These are phyloP conservation scores for Dryobotodes eremita DNA, from an alignment of 2,888 invertebrate genomes.

Conservation along the genomic window DNA sequence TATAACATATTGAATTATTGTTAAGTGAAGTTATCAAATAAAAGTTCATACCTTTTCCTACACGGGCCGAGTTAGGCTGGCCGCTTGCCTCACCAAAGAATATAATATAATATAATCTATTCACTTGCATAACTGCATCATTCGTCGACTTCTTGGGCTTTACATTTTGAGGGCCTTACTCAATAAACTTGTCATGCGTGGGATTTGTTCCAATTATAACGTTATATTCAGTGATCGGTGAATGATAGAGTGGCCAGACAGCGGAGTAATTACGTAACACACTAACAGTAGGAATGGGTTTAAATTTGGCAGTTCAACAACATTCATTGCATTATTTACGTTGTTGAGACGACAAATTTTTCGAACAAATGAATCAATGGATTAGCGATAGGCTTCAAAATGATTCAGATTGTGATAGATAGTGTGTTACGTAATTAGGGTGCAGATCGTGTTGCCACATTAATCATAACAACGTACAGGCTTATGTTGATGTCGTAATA, in stretches of 20 bases:
- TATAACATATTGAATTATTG: not conserved
- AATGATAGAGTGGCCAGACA: not conserved
- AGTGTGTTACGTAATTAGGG: no score
- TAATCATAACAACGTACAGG: constrained; percentile 10
- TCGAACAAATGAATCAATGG: no score
- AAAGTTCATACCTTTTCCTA: not conserved
- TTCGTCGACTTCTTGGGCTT: not conserved
- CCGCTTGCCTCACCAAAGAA: not conserved
- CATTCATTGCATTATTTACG: no score
- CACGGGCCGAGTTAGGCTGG: no score
- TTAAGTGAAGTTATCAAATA: no score
- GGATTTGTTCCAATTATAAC: constrained; percentile 6
- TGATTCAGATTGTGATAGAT: no score
- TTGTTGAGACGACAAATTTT: no score
- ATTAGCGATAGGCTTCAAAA: no score
- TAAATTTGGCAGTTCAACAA: no score
- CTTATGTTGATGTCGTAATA: constrained; percentile 31
- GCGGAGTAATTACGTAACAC: no score
- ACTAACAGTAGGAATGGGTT: no score
- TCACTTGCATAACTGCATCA: constrained; percentile 10
- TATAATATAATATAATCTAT: not conserved
- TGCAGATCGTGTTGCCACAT: constrained; percentile 36
- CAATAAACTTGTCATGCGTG: constrained; percentile 4
- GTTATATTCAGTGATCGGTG: constrained; percentile 3
- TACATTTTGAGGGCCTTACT: constrained; percentile 5